Percentiles rank a stretch among this genome's conserved stretches.
Conservation (phyloP, 2,888 invertebrate genomes). For the Carabus problematicus region DNA sequence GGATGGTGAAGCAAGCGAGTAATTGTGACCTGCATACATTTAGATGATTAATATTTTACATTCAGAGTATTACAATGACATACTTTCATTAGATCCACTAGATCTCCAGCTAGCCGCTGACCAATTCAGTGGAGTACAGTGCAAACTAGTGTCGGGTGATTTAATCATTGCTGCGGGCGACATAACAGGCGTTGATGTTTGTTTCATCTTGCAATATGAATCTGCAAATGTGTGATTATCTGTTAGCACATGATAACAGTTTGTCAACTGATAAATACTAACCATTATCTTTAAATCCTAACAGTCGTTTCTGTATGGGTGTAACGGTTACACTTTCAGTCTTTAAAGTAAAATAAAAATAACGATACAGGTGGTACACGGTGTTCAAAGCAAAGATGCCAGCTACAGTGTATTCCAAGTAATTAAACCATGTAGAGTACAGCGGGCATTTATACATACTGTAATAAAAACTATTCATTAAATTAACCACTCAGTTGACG, state of each 20-base stretch:
- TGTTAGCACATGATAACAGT: slow-evolving; percentile 4
- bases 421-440: slow-evolving; percentile 57
- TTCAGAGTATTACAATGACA: slow-evolving; percentile 31
- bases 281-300: slow-evolving; percentile 62
- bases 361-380: slow-evolving; percentile 62
- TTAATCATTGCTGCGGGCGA: slow-evolving; percentile 24
- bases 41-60: slow-evolving; percentile 1
- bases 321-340: slow-evolving; percentile 61
- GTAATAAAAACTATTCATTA: slow-evolving; percentile 45
- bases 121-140: slow-evolving; percentile 48
- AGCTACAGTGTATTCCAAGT: slow-evolving; percentile 59
- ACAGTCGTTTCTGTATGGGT: slow-evolving; percentile 62
- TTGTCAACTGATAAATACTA: slow-evolving; percentile 31
- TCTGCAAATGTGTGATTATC: slow-evolving; percentile 45
- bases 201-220: slow-evolving; percentile 47
- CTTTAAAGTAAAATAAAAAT: slow-evolving; percentile 58
- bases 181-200: slow-evolving; percentile 20
- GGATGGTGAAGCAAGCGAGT: slow-evolving; percentile 53
- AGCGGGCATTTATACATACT: slow-evolving; percentile 60
- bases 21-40: slow-evolving; percentile 45
- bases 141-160: slow-evolving; percentile 22
- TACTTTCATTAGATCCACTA: slow-evolving; percentile 54
- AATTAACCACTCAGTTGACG: no score
- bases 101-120: slow-evolving; percentile 57
- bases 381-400: slow-evolving; percentile 61